Evolutionary conservation across 1,140 invertebrate species (phyloP), one percentile per base, ranked within the genome.

Genomic region (Pygmarrhopalites habei): DNA sequence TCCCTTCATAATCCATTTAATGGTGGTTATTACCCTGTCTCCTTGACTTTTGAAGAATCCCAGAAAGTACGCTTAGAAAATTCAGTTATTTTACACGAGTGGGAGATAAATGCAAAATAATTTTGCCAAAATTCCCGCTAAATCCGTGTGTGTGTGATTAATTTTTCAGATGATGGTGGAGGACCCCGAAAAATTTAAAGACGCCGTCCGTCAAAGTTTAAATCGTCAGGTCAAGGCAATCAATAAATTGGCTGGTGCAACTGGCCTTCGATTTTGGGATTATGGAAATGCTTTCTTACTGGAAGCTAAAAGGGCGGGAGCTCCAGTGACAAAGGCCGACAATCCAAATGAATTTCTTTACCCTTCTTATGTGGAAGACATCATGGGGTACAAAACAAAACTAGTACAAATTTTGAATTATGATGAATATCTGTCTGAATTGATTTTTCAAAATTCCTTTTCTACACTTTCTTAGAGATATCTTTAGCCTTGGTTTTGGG

Each of bases 221-320:
- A 65, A 78, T 46, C 74, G 83, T n/a, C 85, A 86, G 49, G 75
- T 85, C 1, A 66, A 66, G 1, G 85, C 85, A n/a, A 82, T 86
- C 47, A 82, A 84, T 67, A 76, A 72, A n/a, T 71, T 86, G 51
- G 67, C 81, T 0, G 15, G 14, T 12, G 73, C 73, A 2, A 69
- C 72, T 26, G 85, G 85, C n/a, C 74, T 86, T 73, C 78, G 77
- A 64, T 86, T 86, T 74, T 86, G 82, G 81, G 85, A 86, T 73
- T 86, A 86, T 74, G 85, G 85, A 29, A 86, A 86, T 74, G 85
- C 85, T 3, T 86, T 86, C 72, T 77, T 86, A 1, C 73, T 87
- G 39, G 83, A 87, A 74, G 83, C 84, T 15, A 74, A 77, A 41
- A 74, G 83, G 62, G 83, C 85, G 29, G 85, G 84, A 7, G 80